Conservation (phyloP, 37 sponge, comb jelly and placozoan species). For the Mnemiopsis leidyi region DNA sequence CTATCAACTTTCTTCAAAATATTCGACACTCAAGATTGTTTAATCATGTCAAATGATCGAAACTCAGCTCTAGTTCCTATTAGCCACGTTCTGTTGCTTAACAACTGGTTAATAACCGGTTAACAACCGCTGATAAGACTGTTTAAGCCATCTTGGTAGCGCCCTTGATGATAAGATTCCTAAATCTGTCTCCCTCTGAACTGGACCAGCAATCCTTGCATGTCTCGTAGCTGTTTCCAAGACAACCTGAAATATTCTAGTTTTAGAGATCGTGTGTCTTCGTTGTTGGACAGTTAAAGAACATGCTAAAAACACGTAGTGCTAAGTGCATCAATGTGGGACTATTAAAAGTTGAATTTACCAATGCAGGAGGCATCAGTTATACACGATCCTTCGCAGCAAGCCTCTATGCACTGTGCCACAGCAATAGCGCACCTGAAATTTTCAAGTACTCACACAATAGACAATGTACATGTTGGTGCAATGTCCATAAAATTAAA, state of each 20-base stretch:
- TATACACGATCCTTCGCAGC: conserved; percentile 54
- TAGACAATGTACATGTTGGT: too few species aligned
- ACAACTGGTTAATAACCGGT: too few species aligned
- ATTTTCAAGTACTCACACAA: too few species aligned
- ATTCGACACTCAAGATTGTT: too few species aligned
- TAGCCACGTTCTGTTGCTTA: too few species aligned
- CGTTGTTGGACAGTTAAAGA: too few species aligned
- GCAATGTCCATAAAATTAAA: too few species aligned
- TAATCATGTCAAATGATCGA: too few species aligned
- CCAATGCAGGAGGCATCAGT: neutral
- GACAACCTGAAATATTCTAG: conserved; percentile 31
- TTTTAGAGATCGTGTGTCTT: neutral
- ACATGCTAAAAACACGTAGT: too few species aligned
- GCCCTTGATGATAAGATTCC: conserved; percentile 51
- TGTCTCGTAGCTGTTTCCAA: conserved; percentile 57
- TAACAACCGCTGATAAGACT: too few species aligned
- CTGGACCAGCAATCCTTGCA: conserved; percentile 47
- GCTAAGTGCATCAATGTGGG: neutral
- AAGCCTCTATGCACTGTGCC: conserved; percentile 16
- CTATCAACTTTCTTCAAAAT: too few species aligned
- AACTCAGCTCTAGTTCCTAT: too few species aligned
- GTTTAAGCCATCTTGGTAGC: conserved; percentile 3
- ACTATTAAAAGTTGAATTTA: neutral
- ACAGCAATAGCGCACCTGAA: conserved; percentile 21
- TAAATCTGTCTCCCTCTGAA: conserved; percentile 19